Evolutionary conservation across 1,140 invertebrate species (phyloP).

Genomic region (Lordiphosa mommai): DNA sequence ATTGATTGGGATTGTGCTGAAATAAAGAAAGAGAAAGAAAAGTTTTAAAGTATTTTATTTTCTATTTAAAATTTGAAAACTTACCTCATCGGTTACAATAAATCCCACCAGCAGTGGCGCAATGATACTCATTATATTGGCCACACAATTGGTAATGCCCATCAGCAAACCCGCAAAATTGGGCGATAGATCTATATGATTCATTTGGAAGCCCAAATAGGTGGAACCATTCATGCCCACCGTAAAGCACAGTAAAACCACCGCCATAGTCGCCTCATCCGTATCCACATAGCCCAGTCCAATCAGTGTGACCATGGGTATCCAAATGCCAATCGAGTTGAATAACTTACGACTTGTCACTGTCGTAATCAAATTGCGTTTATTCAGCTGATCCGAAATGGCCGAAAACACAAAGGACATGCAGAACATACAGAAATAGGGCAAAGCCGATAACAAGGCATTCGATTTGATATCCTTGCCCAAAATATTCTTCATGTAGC

Average conservation of each 20-base stretch:
- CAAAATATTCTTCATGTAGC: conserved; percentile 92
- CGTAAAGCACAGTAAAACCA: conserved; percentile 84
- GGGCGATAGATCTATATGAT: conserved; percentile 88
- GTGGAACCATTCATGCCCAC: conserved; percentile 89
- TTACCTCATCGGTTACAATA: conserved; percentile 84
- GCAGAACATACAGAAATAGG: conserved; percentile 88
- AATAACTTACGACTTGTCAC: conserved; percentile 84
- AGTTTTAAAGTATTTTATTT: not conserved
- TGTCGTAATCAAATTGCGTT: conserved; percentile 81
- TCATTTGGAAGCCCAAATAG: conserved; percentile 86
- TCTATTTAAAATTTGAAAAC: not conserved
- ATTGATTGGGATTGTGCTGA: conserved; percentile 82
- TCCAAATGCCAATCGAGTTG: conserved; percentile 84
- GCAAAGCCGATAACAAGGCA: conserved; percentile 88
- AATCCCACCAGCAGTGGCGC: conserved; percentile 85
- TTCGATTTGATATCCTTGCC: conserved; percentile 88
- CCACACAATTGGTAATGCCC: conserved; percentile 87
- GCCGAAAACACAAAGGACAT: conserved; percentile 83
- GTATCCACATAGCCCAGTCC: conserved; percentile 83
- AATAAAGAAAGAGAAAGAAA: not conserved
- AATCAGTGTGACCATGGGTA: conserved; percentile 84
- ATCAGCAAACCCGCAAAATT: conserved; percentile 87
- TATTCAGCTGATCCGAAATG: conserved; percentile 82
- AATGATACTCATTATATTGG: conserved; percentile 87
- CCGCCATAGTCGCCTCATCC: conserved; percentile 81